A percentile compares a stretch with the other conserved stretches of the same genome.
These are phyloP conservation scores for Diarsia brunnea DNA, from an alignment of 2,888 invertebrate species.

Conservation along the genomic window DNA sequence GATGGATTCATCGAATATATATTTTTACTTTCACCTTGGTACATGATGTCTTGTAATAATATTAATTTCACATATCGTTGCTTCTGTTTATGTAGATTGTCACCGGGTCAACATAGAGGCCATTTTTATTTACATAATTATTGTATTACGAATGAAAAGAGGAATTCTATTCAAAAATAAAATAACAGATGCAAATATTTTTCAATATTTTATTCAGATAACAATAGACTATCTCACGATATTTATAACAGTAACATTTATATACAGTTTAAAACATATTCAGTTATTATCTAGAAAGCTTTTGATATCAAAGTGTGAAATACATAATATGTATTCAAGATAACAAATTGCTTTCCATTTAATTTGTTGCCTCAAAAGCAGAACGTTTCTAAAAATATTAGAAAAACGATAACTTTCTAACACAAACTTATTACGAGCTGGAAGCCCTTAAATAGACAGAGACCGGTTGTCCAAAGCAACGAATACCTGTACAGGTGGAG, in stretches of 20 bases:
- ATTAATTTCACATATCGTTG: background rate
- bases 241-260: constrained; percentile 24
- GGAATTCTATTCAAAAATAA: background rate
- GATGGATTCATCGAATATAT: background rate
- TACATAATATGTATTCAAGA: constrained; percentile 7
- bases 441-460: too few relatives aligned
- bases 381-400: background rate
- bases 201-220: constrained; percentile 21
- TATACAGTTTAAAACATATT: constrained; percentile 23
- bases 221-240: constrained; percentile 1
- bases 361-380: background rate
- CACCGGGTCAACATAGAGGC: constrained; percentile 26
- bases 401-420: background rate
- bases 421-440: constrained; percentile 11
- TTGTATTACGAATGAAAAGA: background rate
- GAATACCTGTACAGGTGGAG: too few relatives aligned
- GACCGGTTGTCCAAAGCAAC: too few relatives aligned
- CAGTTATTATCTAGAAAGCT: constrained; percentile 1
- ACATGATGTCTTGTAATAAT: background rate
- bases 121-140: constrained; percentile 41
- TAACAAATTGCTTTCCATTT: background rate
- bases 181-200: constrained; percentile 19
- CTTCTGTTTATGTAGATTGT: constrained; percentile 27
- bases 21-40: background rate
- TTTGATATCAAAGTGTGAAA: constrained; percentile 13